A percentile compares a stretch with the other conserved stretches of the same genome.
Conservation (phyloP, 2,888 invertebrate species). For the Synergus umbraculus region DNA sequence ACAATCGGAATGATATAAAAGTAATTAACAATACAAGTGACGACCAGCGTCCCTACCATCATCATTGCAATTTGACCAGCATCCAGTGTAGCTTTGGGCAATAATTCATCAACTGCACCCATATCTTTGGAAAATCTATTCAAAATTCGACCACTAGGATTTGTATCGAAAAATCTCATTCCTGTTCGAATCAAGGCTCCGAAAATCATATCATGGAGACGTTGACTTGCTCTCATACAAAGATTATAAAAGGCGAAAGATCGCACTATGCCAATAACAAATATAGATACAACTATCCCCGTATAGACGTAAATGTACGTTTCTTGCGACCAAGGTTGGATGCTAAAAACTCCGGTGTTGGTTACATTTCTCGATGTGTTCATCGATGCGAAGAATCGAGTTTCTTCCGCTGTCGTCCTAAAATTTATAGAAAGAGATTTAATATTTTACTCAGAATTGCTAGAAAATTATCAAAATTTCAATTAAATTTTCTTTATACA, state of each 20-base stretch:
- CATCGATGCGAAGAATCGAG: slow-evolving; percentile 48
- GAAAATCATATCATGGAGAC: slow-evolving; percentile 80
- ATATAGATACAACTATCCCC: slow-evolving; percentile 77
- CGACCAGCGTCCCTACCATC: slow-evolving; percentile 80
- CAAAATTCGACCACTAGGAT: slow-evolving; percentile 89
- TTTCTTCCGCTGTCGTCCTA: slow-evolving; percentile 82
- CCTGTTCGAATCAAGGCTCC: slow-evolving; percentile 79
- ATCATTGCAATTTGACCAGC: slow-evolving; percentile 78
- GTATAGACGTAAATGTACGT: slow-evolving; percentile 82
- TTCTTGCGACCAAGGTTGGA: slow-evolving; percentile 44
- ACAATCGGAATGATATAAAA: slow-evolving; percentile 81
- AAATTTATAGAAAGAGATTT: slow-evolving; percentile 49
- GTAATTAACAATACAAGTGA: slow-evolving; percentile 82
- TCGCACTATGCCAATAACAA: slow-evolving; percentile 75
- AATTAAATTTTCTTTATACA: too few species aligned
- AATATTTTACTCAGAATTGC: neutral
- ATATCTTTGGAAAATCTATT: slow-evolving; percentile 92
- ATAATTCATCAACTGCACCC: slow-evolving; percentile 86
- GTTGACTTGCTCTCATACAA: slow-evolving; percentile 78
- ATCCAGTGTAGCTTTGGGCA: slow-evolving; percentile 84
- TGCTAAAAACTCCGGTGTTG: neutral
- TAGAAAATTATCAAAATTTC: too few species aligned
- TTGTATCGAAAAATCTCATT: slow-evolving; percentile 89
- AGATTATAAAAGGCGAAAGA: slow-evolving; percentile 77
- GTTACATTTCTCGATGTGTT: slow-evolving; percentile 48